These are phyloP conservation scores for Phalacrocorax pelagicus DNA, from an alignment of 2,113 vertebrate genomes.

Conservation along the genomic window DNA sequence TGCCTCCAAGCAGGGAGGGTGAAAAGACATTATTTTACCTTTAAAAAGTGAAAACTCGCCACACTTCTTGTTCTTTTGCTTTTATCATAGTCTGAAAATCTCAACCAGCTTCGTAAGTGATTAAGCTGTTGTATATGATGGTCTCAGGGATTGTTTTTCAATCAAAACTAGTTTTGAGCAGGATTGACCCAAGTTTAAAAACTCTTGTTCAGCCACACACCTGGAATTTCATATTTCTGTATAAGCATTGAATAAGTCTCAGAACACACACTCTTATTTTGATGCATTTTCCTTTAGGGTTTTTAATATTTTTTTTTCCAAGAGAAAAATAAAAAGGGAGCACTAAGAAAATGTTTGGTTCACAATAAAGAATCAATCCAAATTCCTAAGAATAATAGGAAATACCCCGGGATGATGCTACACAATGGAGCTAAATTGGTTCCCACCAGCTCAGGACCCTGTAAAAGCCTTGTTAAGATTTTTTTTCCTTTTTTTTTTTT, in stretches of 20 bases:
- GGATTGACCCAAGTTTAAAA: not conserved
- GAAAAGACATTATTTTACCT: not conserved
- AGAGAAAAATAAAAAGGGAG: not conserved
- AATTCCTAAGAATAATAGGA: slow-evolving; percentile 50
- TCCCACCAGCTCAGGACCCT: not conserved
- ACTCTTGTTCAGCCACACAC: not conserved
- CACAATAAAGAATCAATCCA: not conserved
- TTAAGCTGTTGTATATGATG: not conserved
- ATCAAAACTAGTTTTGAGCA: not conserved
- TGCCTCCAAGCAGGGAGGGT: not conserved
- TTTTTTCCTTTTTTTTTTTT: not conserved
- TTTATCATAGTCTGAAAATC: not conserved
- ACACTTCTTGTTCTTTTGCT: not conserved
- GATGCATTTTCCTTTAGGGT: not conserved
- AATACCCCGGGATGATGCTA: slow-evolving; percentile 14
- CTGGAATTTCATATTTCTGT: not conserved
- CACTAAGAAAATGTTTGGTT: not conserved
- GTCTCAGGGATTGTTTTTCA: not conserved
- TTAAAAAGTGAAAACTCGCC: not conserved
- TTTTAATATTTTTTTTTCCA: not conserved
- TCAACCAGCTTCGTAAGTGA: rapidly evolving
- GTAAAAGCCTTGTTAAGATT: not conserved
- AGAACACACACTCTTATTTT: not conserved
- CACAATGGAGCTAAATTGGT: slow-evolving; percentile 29
- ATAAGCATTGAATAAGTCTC: rapidly evolving